Percentiles rank a stretch among this genome's conserved stretches.
Conservation (phyloP, 2,797 vertebrate species). For the Coccyzus lansbergi region DNA sequence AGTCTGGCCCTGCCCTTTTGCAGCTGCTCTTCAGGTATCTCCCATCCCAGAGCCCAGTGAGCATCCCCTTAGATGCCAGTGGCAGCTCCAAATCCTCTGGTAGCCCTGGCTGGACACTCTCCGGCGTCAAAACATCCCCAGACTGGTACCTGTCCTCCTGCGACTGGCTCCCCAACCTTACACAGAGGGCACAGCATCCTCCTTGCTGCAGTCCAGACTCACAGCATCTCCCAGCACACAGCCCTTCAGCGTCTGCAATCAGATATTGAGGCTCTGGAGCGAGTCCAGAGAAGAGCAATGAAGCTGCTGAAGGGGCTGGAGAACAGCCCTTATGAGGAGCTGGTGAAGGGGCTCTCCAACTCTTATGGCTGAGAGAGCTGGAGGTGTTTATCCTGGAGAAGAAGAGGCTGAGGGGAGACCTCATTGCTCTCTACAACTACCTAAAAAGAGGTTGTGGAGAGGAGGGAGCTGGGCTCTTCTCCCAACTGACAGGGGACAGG, state of each 20-base stretch:
- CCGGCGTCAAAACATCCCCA: not conserved
- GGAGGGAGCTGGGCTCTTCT: no score
- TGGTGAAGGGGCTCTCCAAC: no score
- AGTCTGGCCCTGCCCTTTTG: not conserved
- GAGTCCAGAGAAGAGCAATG: no score
- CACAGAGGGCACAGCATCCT: not conserved
- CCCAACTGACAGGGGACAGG: no score
- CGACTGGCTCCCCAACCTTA: not conserved
- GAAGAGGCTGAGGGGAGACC: no score
- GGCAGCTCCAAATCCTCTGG: not conserved
- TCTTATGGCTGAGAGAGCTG: no score
- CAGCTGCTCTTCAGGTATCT: not conserved
- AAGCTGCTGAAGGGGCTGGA: no score
- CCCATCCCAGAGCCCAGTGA: accelerated
- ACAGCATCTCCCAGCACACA: accelerated
- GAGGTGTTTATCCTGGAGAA: no score
- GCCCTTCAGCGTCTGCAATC: not conserved
- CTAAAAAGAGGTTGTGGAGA: no score
- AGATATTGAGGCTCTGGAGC: no score
- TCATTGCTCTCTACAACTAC: no score
- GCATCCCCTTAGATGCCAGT: not conserved
- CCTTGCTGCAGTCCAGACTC: not conserved
- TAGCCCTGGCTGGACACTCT: not conserved
- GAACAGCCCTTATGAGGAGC: no score
- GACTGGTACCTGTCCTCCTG: accelerated